A percentile compares a stretch with the other conserved stretches of the same genome.
phyloP scores from a whole-genome alignment of 2,113 vertebrate genomes.

The Siniperca knerii region DNA sequence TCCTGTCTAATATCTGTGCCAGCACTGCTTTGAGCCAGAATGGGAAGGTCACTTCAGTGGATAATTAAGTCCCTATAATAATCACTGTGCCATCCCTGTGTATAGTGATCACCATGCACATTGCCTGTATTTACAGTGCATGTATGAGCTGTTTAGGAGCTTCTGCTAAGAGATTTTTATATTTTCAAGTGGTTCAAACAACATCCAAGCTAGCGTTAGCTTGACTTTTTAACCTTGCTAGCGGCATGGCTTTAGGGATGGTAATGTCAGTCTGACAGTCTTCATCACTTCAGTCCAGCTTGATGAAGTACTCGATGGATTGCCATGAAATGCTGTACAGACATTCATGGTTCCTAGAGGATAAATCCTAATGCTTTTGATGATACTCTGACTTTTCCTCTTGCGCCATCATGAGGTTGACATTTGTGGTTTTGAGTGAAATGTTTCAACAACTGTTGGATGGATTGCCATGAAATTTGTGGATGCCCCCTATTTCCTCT shows the following conservation, averaged over 20 bases:
- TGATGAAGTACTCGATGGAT: not conserved
- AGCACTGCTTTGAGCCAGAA: constrained; percentile 30
- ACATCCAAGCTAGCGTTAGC: not conserved
- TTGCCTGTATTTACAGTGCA: not conserved
- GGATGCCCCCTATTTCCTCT: too few species aligned
- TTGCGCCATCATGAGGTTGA: not conserved
- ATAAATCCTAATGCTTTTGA: not conserved
- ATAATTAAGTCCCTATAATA: constrained; percentile 67
- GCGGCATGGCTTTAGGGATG: not conserved
- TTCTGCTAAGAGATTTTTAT: not conserved
- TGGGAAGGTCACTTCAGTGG: constrained; percentile 50
- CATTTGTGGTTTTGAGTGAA: not conserved
- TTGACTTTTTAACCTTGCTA: not conserved
- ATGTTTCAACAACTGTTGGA: too few species aligned
- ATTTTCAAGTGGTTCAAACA: not conserved
- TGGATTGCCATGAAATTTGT: not conserved
- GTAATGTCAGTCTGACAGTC: not conserved
- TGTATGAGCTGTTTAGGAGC: not conserved
- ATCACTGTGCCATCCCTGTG: constrained; percentile 32
- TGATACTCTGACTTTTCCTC: not conserved
- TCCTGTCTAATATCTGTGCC: constrained; percentile 9
- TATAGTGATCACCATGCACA: constrained; percentile 19
- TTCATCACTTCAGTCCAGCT: not conserved
- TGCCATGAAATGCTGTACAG: not conserved
- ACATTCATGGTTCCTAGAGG: not conserved